phyloP scores from a whole-genome alignment of 2,797 vertebrate species.

The Ara ararauna region DNA sequence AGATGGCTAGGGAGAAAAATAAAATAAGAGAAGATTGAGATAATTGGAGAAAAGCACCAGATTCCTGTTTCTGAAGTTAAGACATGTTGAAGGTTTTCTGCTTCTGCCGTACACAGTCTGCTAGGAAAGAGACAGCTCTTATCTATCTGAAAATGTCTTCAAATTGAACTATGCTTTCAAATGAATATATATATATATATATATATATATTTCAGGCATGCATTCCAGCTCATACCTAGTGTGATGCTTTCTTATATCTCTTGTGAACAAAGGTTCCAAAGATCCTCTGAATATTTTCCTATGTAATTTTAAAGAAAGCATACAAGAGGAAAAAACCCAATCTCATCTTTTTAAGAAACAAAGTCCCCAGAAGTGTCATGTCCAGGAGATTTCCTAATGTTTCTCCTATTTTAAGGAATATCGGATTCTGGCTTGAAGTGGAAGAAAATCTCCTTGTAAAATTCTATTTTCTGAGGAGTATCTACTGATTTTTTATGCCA shows the following conservation, averaged over 20 bases:
- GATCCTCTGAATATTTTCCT: not conserved
- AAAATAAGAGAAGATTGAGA: not conserved
- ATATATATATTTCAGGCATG: not conserved
- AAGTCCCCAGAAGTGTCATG: not conserved
- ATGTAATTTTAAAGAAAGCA: not conserved
- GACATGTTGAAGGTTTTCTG: not conserved
- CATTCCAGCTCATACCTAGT: not conserved
- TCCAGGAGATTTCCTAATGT: not conserved
- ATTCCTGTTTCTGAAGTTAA: not conserved
- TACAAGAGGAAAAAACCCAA: not conserved
- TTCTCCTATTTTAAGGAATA: not conserved
- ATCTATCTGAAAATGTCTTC: not conserved
- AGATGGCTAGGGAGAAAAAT: not conserved
- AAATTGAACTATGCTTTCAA: not conserved
- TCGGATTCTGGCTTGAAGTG: not conserved
- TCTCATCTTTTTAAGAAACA: not conserved
- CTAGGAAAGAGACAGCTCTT: not conserved
- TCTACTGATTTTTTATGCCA: not conserved
- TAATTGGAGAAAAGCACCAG: not conserved
- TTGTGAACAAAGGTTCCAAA: not conserved
- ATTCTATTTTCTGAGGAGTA: not conserved
- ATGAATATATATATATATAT: not conserved
- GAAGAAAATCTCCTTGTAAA: conserved; percentile 7
- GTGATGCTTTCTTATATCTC: not conserved
- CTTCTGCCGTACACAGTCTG: not conserved